Evolutionary conservation across 2,797 vertebrate species (phyloP).

Genomic region (Tauraco hartlaubi): DNA sequence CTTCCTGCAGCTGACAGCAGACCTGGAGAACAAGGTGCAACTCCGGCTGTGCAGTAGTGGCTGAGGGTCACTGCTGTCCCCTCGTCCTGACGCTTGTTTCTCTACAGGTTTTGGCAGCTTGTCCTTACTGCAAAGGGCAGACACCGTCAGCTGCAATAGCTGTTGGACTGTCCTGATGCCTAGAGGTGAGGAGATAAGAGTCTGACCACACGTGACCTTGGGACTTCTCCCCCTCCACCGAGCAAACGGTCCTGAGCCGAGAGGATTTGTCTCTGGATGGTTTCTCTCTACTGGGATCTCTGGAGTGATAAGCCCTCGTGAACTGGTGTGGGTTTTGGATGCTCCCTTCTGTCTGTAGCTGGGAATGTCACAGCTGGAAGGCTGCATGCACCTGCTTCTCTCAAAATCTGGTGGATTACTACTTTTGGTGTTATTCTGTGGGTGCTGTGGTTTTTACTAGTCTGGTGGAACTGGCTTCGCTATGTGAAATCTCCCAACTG

Average conservation of each 20-base stretch:
- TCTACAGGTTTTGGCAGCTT: neutral
- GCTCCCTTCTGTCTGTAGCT: neutral
- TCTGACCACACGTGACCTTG: fast-evolving
- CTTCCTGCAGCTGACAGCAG: neutral
- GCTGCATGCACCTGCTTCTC: neutral
- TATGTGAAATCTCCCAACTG: fast-evolving
- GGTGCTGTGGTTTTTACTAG: neutral
- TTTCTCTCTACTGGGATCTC: neutral
- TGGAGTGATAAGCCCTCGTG: fast-evolving
- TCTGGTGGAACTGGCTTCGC: neutral
- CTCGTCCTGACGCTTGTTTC: neutral
- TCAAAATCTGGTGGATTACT: neutral
- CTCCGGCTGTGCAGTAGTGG: neutral
- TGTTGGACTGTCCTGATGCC: neutral
- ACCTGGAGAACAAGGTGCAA: neutral
- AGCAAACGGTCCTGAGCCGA: neutral
- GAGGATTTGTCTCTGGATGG: neutral
- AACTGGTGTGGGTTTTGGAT: neutral
- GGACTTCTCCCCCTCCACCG: neutral
- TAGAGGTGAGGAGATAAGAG: fast-evolving
- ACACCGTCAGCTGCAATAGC: fast-evolving
- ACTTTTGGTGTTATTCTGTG: neutral
- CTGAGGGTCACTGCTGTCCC: neutral
- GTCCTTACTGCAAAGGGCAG: fast-evolving
- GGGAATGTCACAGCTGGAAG: neutral